Evolutionary conservation across 2,113 vertebrate genomes (phyloP).

Genomic region (Sarotherodon lohbergeri): DNA sequence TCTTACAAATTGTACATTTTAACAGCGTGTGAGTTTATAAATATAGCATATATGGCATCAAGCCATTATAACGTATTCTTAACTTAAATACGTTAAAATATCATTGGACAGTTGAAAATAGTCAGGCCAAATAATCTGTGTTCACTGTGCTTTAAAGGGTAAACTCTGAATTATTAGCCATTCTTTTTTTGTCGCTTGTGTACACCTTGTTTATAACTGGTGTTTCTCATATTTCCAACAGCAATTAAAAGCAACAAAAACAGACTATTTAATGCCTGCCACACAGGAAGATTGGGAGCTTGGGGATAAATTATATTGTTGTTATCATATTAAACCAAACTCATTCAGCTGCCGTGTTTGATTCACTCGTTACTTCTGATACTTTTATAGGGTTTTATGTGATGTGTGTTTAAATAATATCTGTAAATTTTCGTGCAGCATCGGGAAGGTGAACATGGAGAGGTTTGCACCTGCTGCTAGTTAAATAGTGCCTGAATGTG

Average conservation of each 20-base stretch:
- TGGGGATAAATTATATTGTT: neutral
- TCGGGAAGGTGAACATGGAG: fast-evolving
- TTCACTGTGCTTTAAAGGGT: fast-evolving
- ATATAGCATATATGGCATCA: fast-evolving
- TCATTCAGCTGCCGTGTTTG: neutral
- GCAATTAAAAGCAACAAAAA: neutral
- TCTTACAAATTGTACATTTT: neutral
- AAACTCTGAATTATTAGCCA: neutral
- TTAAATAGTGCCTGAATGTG: neutral
- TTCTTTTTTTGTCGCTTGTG: neutral
- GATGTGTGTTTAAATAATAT: neutral
- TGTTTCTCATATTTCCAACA: neutral
- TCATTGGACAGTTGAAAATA: neutral
- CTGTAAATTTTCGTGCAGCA: neutral
- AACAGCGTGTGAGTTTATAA: neutral
- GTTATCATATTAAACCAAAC: neutral
- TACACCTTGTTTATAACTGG: fast-evolving
- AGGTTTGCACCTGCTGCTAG: neutral
- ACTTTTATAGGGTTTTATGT: neutral
- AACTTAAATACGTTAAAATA: neutral
- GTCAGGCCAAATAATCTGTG: neutral
- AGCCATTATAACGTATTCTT: neutral
- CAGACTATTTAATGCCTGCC: neutral
- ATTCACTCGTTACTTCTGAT: fast-evolving
- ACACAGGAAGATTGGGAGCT: neutral